Evolutionary conservation across 92 coral and sea anemone species (phyloP).

Genomic region (Parazoanthus darwini): DNA sequence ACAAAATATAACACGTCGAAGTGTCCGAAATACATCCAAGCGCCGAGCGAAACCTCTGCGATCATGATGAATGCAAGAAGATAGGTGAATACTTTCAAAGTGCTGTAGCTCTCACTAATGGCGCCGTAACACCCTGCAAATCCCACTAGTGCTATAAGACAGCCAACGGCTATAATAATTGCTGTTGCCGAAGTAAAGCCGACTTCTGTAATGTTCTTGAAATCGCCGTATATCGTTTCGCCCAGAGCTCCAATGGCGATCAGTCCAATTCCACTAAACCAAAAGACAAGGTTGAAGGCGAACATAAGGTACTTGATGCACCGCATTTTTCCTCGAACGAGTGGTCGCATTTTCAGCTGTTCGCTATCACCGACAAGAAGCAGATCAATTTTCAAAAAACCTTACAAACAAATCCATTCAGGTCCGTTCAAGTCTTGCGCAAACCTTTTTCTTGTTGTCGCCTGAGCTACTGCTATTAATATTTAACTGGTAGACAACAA

Average conservation of each 20-base stretch:
- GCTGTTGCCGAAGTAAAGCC: slow-evolving; percentile 75
- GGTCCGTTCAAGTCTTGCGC: slow-evolving; percentile 16
- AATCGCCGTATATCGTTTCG: slow-evolving; percentile 66
- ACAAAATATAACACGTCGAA: slow-evolving; percentile 56
- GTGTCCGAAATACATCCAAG: slow-evolving; percentile 75
- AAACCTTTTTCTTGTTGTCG: not conserved
- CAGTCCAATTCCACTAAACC: slow-evolving; percentile 63
- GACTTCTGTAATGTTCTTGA: slow-evolving; percentile 55
- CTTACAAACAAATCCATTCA: not conserved
- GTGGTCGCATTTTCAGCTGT: slow-evolving; percentile 48
- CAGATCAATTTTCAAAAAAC: not conserved
- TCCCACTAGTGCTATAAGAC: slow-evolving; percentile 58
- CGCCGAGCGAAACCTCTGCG: slow-evolving; percentile 56
- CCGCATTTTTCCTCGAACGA: slow-evolving; percentile 58
- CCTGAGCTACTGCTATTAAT: not conserved
- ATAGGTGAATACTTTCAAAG: slow-evolving; percentile 63
- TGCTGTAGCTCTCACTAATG: slow-evolving; percentile 56
- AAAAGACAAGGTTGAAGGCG: slow-evolving; percentile 57
- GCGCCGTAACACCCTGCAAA: slow-evolving; percentile 70
- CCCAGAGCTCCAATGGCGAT: slow-evolving; percentile 69
- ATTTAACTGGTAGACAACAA: slow-evolving; percentile 10
- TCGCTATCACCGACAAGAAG: not conserved
- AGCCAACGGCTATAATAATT: slow-evolving; percentile 61
- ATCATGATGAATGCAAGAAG: slow-evolving; percentile 56
- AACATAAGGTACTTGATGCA: slow-evolving; percentile 72